Conservation (phyloP, 2,888 invertebrate genomes). For the Ophion obscuratus region DNA sequence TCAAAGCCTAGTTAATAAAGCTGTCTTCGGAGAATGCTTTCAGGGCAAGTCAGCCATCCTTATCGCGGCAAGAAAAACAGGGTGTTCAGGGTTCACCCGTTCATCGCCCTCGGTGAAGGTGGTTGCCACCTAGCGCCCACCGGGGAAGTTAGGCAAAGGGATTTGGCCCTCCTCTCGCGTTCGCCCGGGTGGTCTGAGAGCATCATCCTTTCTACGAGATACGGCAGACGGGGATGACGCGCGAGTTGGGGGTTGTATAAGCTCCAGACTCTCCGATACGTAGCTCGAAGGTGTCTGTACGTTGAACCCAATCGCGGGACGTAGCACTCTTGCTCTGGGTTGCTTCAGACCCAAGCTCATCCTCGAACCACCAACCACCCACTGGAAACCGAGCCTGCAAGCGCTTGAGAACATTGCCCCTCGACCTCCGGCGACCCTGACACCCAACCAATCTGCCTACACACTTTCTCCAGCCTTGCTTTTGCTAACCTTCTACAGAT, state of each 20-base stretch:
- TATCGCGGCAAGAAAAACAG: constrained; percentile 15
- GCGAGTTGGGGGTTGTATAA: constrained; percentile 62
- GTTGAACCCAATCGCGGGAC: constrained; percentile 73
- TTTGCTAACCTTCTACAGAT: constrained; percentile 4
- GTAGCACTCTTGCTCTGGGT: constrained; percentile 58
- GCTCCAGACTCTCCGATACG: constrained; percentile 24
- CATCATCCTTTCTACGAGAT: constrained; percentile 37
- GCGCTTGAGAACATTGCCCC: constrained; percentile 30
- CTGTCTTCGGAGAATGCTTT: background rate
- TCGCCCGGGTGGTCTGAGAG: constrained; percentile 46
- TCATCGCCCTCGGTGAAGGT: background rate
- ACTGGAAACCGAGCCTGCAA: constrained; percentile 13
- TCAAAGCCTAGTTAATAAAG: background rate
- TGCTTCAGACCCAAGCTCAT: constrained; percentile 7
- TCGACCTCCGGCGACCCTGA: constrained; percentile 55
- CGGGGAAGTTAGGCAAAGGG: background rate
- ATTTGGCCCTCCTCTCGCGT: background rate
- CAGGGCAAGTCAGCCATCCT: constrained; percentile 26
- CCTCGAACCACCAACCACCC: constrained; percentile 5
- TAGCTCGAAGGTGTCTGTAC: constrained; percentile 71
- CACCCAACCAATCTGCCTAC: constrained; percentile 45
- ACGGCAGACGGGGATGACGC: constrained; percentile 39
- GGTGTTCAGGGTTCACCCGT: constrained; percentile 6
- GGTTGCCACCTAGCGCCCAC: background rate
- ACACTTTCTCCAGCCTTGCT: constrained; percentile 22